Conservation (phyloP, 2,797 vertebrate genomes). For the Liasis olivaceus region DNA sequence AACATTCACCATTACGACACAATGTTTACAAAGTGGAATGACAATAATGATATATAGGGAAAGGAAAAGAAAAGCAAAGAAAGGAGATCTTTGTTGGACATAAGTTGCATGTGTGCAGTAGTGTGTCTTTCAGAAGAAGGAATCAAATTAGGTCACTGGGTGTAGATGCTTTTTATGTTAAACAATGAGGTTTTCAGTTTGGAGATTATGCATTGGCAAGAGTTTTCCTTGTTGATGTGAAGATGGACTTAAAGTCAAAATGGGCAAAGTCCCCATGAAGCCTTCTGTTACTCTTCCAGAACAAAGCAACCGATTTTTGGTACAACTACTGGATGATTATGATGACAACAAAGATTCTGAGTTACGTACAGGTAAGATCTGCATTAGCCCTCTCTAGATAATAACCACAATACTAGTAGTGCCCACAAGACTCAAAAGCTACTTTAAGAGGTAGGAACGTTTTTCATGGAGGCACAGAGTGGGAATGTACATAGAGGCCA, state of each 20-base stretch:
- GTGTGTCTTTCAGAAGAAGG: background rate
- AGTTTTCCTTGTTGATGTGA: background rate
- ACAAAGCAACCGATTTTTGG: background rate
- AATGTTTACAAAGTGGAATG: background rate
- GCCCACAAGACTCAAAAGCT: background rate
- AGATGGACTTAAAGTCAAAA: background rate
- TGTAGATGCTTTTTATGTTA: background rate
- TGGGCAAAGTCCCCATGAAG: background rate
- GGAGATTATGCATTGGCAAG: background rate
- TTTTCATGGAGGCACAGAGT: background rate
- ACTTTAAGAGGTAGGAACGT: background rate
- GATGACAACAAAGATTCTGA: background rate
- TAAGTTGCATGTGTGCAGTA: background rate
- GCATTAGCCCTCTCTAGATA: background rate
- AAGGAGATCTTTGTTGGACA: background rate
- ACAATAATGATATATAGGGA: background rate
- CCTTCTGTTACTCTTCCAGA: background rate
- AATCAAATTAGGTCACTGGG: background rate
- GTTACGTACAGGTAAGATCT: background rate
- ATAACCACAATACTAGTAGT: background rate
- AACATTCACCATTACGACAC: background rate
- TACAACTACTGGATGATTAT: background rate
- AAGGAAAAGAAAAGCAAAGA: background rate
- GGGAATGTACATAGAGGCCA: background rate
- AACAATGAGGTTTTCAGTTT: constrained; percentile 3